Evolutionary conservation across 2,797 vertebrate species (phyloP), one percentile per base, ranked within the genome.

Genomic region (Falco naumanni): DNA sequence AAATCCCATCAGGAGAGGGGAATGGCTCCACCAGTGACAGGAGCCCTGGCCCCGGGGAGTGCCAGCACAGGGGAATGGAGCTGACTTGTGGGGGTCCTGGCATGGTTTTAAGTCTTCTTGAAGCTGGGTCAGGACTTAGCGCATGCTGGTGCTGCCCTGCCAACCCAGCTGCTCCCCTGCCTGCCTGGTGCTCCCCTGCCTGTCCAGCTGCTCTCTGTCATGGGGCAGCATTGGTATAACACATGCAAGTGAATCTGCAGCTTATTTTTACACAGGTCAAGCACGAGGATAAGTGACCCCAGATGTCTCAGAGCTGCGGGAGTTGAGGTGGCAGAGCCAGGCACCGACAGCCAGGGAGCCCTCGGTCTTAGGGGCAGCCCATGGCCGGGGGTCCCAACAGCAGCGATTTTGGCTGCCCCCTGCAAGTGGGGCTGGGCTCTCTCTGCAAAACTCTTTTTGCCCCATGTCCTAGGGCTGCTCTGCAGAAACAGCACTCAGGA

Each of bases 111-210:
- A 12, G 17, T 33, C 13, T 26, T 28, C 31, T n/a, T 2, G 1
- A 48, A 61, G 6, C 16, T 0, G 0, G 50, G 22, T 11, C 1
- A 22, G 47, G 15, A 31, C 18, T 60, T 3, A 7, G 10, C 4
- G 1, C 43, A 43, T 17, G 43, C 19, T 74, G 60, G 33, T 59
- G 51, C 25, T 56, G 20, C 25, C 48, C 63, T 34, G 48, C 75
- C 75, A 28, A 4, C 60, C 31, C 18, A 2, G 5, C 56, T 5
- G 43, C 43, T 43, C 16, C 43, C 43, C 43, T 43, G 16, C 43
- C 43, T 43, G 43, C 43, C 43, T 43, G 43, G 43, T 43, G 19
- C 31, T 43, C 45, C 16, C 29, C 41, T 45, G 21, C 39, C 65
- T 34, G 2, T 45, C 65, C 11, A 6, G 22, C 39, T 8, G 3